phyloP scores from a whole-genome alignment of 64 coral and sea anemone genomes.

The Pachyseris speciosa region DNA sequence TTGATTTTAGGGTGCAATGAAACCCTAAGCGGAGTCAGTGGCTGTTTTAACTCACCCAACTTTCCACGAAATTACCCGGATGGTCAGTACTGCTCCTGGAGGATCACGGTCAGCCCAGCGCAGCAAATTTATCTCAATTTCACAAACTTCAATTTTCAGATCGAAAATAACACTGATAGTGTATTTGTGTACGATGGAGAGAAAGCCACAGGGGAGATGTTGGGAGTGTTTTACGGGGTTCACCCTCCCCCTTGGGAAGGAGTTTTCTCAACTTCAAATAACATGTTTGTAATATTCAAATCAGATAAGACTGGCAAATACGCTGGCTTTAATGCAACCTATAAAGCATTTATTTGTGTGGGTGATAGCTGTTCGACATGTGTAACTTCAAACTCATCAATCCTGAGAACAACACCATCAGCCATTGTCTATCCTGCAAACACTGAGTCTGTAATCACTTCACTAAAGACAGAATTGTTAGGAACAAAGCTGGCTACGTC shows the following conservation, averaged over 20 bases:
- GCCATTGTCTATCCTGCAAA: too few relatives aligned
- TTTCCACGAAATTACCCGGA: slow-evolving; percentile 11
- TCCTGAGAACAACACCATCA: too few relatives aligned
- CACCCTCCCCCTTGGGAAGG: neutral
- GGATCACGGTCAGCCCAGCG: neutral
- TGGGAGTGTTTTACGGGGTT: slow-evolving; percentile 41
- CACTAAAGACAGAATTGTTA: too few relatives aligned
- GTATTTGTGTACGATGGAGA: too few relatives aligned
- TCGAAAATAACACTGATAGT: slow-evolving; percentile 19
- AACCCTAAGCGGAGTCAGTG: too few relatives aligned
- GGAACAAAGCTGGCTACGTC: too few relatives aligned
- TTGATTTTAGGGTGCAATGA: too few relatives aligned
- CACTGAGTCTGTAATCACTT: too few relatives aligned
- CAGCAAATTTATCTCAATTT: slow-evolving; percentile 11
- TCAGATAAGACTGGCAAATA: neutral
- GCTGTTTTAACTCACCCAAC: slow-evolving; percentile 55
- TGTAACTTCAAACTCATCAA: too few relatives aligned
- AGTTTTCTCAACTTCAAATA: slow-evolving; percentile 27
- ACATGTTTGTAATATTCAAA: slow-evolving; percentile 61
- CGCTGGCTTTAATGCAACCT: slow-evolving; percentile 38
- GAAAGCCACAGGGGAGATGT: neutral
- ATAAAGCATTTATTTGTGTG: neutral
- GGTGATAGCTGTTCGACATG: neutral
- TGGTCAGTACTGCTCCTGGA: slow-evolving; percentile 64
- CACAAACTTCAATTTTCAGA: slow-evolving; percentile 45